These are phyloP conservation scores for Esperia sulphurella DNA, from an alignment of 2,888 invertebrate genomes.

Conservation along the genomic window DNA sequence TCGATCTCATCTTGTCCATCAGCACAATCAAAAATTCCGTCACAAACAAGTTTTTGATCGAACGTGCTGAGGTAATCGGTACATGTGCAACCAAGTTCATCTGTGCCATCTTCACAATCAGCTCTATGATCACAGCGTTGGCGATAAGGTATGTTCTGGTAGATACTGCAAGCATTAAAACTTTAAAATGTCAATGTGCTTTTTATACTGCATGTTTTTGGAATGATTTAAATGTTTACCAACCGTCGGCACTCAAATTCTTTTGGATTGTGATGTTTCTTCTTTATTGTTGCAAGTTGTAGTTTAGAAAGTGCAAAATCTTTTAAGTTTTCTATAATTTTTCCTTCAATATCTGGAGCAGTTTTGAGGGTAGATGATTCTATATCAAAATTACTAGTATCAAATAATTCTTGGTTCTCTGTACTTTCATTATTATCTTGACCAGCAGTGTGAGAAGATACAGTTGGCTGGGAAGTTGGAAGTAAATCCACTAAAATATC, in stretches of 20 bases:
- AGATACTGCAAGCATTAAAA: slow-evolving; percentile 70
- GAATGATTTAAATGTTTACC: no score
- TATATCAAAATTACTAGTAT: background rate
- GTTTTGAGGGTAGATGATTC: slow-evolving; percentile 18
- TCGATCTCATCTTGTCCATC: slow-evolving; percentile 87
- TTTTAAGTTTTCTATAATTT: slow-evolving; percentile 35
- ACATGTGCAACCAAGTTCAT: slow-evolving; percentile 87
- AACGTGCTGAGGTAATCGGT: slow-evolving; percentile 80
- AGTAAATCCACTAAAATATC: slow-evolving; percentile 25
- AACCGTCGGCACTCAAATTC: slow-evolving; percentile 70
- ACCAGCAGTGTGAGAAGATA: slow-evolving; percentile 9
- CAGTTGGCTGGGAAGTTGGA: slow-evolving; percentile 16
- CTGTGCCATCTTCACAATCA: slow-evolving; percentile 91
- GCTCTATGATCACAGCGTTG: slow-evolving; percentile 83
- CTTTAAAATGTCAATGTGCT: no score
- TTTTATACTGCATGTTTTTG: no score
- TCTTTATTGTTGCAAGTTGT: slow-evolving; percentile 53
- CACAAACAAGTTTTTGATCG: slow-evolving; percentile 82
- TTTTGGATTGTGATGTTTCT: slow-evolving; percentile 43
- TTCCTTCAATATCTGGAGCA: slow-evolving; percentile 26
- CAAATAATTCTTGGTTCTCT: slow-evolving; percentile 8
- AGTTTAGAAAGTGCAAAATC: slow-evolving; percentile 39
- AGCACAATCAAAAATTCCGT: slow-evolving; percentile 85
- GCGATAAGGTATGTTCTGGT: slow-evolving; percentile 80
- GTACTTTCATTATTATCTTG: slow-evolving; percentile 8